Percentiles rank a stretch among this genome's conserved stretches.
Evolutionary conservation across 2,113 vertebrate genomes (phyloP).

Genomic region (Vicugna pacos): DNA sequence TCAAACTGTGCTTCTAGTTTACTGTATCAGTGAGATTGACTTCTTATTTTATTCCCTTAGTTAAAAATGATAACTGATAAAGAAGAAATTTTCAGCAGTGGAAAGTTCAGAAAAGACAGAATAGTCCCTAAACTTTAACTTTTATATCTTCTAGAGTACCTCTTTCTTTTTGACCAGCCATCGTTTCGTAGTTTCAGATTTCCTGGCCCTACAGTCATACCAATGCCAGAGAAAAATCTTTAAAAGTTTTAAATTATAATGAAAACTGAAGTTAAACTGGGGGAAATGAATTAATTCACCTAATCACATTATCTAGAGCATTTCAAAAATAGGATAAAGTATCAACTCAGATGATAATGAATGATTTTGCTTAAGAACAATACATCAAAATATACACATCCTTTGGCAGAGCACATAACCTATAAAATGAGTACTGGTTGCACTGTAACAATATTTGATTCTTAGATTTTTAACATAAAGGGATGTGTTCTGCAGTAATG

Average conservation of each 20-base stretch:
- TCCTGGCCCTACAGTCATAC: background rate
- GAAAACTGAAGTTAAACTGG: background rate
- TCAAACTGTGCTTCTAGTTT: background rate
- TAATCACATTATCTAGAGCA: background rate
- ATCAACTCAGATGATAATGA: background rate
- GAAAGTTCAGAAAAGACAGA: conserved; percentile 6
- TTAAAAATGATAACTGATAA: background rate
- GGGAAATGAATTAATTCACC: background rate
- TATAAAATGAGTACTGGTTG: background rate
- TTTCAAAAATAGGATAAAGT: conserved; percentile 8
- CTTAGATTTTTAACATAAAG: background rate
- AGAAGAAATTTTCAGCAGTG: background rate
- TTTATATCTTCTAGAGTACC: background rate
- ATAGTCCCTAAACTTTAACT: background rate
- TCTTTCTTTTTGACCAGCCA: background rate
- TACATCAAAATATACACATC: background rate
- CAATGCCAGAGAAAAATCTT: background rate
- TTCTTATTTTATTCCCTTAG: background rate
- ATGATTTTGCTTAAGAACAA: background rate
- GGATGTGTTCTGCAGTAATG: background rate
- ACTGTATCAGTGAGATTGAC: background rate
- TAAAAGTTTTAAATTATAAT: background rate
- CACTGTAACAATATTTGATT: background rate
- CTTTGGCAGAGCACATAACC: background rate
- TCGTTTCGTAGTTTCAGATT: conserved; percentile 4